phyloP scores from a whole-genome alignment of 1,140 invertebrate species.

The Euborellia annulipes region DNA sequence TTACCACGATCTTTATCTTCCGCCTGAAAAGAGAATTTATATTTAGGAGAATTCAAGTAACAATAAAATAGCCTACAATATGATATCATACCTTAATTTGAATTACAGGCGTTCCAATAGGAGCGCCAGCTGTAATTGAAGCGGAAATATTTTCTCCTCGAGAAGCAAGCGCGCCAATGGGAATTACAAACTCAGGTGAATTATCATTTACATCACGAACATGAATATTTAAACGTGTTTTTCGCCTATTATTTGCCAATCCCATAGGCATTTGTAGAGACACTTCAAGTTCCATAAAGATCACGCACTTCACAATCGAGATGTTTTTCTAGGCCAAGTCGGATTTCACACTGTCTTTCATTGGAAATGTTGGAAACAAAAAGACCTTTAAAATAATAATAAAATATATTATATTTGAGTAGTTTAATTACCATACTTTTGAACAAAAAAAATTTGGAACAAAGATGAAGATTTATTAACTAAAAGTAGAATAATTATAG shows the following conservation, averaged over 20 bases:
- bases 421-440: no score
- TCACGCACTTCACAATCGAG: constrained; percentile 60
- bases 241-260: constrained; percentile 54
- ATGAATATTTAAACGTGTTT: constrained; percentile 53
- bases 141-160: constrained; percentile 52
- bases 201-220: constrained; percentile 81
- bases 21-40: constrained; percentile 36
- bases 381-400: constrained; percentile 34
- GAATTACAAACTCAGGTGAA: constrained; percentile 59
- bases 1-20: constrained; percentile 67
- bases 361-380: constrained; percentile 57
- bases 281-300: constrained; percentile 57
- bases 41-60: no score
- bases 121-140: constrained; percentile 46
- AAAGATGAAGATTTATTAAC: no score
- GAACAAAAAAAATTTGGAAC: no score
- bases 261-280: constrained; percentile 58
- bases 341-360: constrained; percentile 62
- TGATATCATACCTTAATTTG: constrained; percentile 42
- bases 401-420: constrained; percentile 2
- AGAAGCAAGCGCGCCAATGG: constrained; percentile 29
- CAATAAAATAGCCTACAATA: constrained; percentile 10
- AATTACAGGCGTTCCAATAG: constrained; percentile 51
- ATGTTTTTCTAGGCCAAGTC: constrained; percentile 37
- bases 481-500: no score